Percentiles rank a stretch among this genome's conserved stretches.
Evolutionary conservation across 2,113 vertebrate genomes (phyloP).

Genomic region (Cisticola juncidis): DNA sequence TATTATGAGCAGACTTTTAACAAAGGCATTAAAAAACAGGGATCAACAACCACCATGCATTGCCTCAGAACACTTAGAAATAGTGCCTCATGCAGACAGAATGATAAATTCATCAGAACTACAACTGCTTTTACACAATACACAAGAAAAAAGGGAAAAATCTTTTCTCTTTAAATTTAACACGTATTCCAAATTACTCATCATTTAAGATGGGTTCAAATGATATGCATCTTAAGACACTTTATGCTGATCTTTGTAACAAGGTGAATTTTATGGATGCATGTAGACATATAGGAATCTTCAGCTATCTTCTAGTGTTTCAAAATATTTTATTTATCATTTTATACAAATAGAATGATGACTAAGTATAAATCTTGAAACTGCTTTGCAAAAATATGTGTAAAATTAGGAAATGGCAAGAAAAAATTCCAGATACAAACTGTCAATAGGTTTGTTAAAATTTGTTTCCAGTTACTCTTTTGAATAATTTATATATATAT

Average conservation of each 20-base stretch:
- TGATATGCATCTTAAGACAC: neutral
- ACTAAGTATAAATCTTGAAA: slow-evolving; percentile 60
- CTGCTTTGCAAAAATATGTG: slow-evolving; percentile 56
- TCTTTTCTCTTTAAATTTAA: slow-evolving; percentile 53
- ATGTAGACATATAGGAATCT: slow-evolving; percentile 34
- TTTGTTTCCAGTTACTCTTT: slow-evolving; percentile 32
- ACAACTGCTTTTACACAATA: slow-evolving; percentile 67
- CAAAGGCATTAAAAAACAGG: slow-evolving; percentile 61
- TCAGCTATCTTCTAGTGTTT: slow-evolving; percentile 32
- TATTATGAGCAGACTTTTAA: slow-evolving; percentile 63
- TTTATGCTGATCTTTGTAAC: neutral
- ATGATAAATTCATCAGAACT: slow-evolving; percentile 69
- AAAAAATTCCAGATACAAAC: slow-evolving; percentile 49
- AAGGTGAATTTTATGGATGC: neutral
- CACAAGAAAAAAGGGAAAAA: slow-evolving; percentile 46
- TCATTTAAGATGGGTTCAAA: slow-evolving; percentile 33
- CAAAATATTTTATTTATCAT: slow-evolving; percentile 53
- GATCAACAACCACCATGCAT: slow-evolving; percentile 81
- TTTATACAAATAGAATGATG: slow-evolving; percentile 64
- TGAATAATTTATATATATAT: slow-evolving; percentile 13
- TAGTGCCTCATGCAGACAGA: slow-evolving; percentile 84
- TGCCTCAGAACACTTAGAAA: slow-evolving; percentile 75
- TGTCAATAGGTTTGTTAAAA: slow-evolving; percentile 23
- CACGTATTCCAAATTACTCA: slow-evolving; percentile 47
- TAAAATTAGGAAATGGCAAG: slow-evolving; percentile 63